Base-by-base conservation (phyloP, 2,113 vertebrate genomes). In the Deroptyus accipitrinus region DNA sequence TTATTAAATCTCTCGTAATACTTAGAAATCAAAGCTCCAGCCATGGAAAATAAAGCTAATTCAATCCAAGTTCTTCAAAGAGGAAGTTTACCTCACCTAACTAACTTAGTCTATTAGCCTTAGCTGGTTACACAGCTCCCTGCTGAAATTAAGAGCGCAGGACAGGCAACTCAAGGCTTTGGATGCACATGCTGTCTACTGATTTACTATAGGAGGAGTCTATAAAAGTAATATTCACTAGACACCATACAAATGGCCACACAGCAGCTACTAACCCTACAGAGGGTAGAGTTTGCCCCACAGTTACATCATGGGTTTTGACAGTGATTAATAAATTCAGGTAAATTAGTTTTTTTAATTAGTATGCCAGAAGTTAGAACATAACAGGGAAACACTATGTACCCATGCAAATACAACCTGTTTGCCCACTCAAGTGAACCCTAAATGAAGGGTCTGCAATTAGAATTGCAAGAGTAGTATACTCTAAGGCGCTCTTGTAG, bases 101-200 rank as follows among this genome's bases (percentile, higher is more conserved):
- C 44, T 66, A 54, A 66, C 20, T 0, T 61, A 64, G 17, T 72
- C 77, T 63, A 33, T 48, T 13, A 79, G 12, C 54, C 31, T 37
- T 46, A 70, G 54, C 16, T 73, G 16, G 16, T 52, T 73, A 25
- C 37, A 25, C 1, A 80, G 41, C 10, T 77, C 33, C 37, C 73
- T 46, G 11, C 6, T 46, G 39, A 89, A 90, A 73, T 52, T 33
- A 55, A 75, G 20, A 20, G 5, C 75, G n/a, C 52, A 70, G 46
- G 20, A 55, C 9, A 46, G 37, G 9, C 57, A 92, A 51, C 28
- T 37, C 30, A 39, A 35, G 19, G 25, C 17, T 76, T 6, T 61
- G 69, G 13, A 51, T 39, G 28, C 28, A 44, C 16, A 55, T 0
- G 0, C 2, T 28, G 4, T 31, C 48, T n/a, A 48, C 22, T n/a